Percentiles rank a stretch among this genome's conserved stretches.
Conservation (phyloP, 2,888 invertebrate species). For the Candidula unifasciata region DNA sequence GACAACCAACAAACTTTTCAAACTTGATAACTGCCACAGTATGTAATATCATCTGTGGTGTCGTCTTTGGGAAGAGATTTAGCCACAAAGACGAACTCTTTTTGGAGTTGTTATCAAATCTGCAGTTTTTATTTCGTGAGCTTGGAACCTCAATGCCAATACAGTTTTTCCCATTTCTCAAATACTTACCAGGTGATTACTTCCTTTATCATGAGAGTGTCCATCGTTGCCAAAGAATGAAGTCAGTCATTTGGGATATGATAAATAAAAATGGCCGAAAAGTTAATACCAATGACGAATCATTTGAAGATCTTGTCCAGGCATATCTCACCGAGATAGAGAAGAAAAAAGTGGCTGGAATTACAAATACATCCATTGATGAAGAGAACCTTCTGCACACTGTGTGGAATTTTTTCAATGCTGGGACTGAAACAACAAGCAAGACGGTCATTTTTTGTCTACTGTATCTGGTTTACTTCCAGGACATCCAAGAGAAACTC, state of each 20-base stretch:
- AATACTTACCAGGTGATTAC: constrained; percentile 41
- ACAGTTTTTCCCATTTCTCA: constrained; percentile 25
- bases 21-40: constrained; percentile 1
- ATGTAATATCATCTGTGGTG: constrained; percentile 32
- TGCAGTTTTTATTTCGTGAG: not conserved
- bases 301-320: constrained; percentile 20
- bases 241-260: constrained; percentile 15
- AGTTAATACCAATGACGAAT: constrained; percentile 28
- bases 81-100: constrained; percentile 33
- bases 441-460: constrained; percentile 91
- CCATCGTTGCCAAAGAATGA: not conserved
- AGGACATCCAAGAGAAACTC: constrained; percentile 79
- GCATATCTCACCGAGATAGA: constrained; percentile 38
- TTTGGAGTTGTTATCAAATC: not conserved
- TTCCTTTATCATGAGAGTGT: constrained; percentile 10
- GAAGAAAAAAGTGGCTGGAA: constrained; percentile 22
- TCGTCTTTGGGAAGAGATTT: constrained; percentile 45
- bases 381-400: constrained; percentile 35
- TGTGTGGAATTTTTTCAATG: constrained; percentile 53
- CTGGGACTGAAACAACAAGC: constrained; percentile 84
- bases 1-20: constrained; percentile 24
- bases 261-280: constrained; percentile 10
- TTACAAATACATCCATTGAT: not conserved
- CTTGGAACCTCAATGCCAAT: not conserved
- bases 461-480: constrained; percentile 87